Conservation (phyloP, 2,888 invertebrate species). For the Sphaeridia pumilis region DNA sequence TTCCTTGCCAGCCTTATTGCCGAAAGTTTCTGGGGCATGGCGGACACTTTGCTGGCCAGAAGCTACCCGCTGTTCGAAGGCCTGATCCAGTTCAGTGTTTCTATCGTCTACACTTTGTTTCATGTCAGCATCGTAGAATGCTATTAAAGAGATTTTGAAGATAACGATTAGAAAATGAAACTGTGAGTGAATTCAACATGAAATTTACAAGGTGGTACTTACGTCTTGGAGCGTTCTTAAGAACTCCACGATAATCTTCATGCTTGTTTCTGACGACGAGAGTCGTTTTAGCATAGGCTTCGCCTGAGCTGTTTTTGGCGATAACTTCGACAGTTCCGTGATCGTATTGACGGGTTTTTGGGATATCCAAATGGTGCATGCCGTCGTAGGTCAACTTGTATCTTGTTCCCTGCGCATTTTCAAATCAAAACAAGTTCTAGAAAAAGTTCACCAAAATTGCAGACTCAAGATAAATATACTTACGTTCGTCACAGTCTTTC, state of each 20-base stretch:
- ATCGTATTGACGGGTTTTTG: conserved; percentile 93
- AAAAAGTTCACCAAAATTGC: too few relatives aligned
- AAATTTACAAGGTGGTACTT: conserved; percentile 48
- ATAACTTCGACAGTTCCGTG: conserved; percentile 86
- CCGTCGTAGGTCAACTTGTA: conserved; percentile 96
- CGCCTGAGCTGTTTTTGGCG: conserved; percentile 89
- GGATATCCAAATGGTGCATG: conserved; percentile 97
- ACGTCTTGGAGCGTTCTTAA: conserved; percentile 92
- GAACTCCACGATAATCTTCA: conserved; percentile 81
- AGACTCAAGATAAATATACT: too few relatives aligned
- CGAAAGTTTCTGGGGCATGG: conserved; percentile 12
- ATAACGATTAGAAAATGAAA: conserved; percentile 2
- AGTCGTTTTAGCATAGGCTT: conserved; percentile 77
- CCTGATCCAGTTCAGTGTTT: conserved; percentile 72
- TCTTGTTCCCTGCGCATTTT: conserved; percentile 60
- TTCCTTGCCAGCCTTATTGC: conserved; percentile 43
- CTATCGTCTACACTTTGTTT: conserved; percentile 71
- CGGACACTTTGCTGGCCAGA: conserved; percentile 39
- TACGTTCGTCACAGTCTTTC: conserved; percentile 83
- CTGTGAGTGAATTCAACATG: conserved; percentile 11
- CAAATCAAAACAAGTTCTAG: too few relatives aligned
- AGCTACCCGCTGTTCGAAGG: conserved; percentile 65
- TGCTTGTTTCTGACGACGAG: conserved; percentile 74
- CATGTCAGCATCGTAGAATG: conserved; percentile 86
- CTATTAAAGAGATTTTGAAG: too few relatives aligned